Evolutionary conservation across 2,797 vertebrate species (phyloP).

Genomic region (Graptemys geographica): DNA sequence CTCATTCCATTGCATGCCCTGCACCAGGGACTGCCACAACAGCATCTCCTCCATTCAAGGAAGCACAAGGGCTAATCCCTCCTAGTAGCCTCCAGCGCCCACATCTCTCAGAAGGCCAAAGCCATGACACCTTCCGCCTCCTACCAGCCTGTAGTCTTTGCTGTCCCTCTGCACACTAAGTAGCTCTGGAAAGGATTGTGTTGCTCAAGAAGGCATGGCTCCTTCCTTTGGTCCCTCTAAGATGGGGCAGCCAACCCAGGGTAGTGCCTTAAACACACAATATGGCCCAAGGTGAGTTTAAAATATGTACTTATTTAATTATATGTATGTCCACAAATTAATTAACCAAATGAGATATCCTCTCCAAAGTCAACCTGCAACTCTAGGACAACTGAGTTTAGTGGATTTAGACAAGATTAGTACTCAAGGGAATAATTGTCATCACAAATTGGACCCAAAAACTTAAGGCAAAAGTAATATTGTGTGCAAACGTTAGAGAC

Average conservation of each 20-base stretch:
- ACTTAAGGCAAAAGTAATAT: background rate
- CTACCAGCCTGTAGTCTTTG: background rate
- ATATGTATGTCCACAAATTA: background rate
- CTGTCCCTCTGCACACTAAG: background rate
- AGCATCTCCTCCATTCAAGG: background rate
- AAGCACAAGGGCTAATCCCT: background rate
- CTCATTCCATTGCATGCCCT: background rate
- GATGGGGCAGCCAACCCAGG: background rate
- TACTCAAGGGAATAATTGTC: constrained; percentile 18
- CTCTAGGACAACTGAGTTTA: constrained; percentile 27
- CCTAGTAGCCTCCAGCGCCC: background rate
- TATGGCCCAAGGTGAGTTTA: fast-evolving
- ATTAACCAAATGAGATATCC: background rate
- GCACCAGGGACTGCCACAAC: background rate
- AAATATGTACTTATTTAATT: background rate
- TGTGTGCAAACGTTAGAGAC: background rate
- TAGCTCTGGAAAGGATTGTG: background rate
- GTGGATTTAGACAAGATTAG: constrained; percentile 41
- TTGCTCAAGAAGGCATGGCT: background rate
- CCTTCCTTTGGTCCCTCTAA: background rate
- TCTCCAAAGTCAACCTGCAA: background rate
- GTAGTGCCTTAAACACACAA: background rate
- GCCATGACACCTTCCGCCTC: background rate
- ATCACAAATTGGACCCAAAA: constrained; percentile 5
- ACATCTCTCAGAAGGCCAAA: constrained; percentile 44